phyloP scores from a whole-genome alignment of 64 coral and sea anemone genomes.

The Montipora efflorescens region DNA sequence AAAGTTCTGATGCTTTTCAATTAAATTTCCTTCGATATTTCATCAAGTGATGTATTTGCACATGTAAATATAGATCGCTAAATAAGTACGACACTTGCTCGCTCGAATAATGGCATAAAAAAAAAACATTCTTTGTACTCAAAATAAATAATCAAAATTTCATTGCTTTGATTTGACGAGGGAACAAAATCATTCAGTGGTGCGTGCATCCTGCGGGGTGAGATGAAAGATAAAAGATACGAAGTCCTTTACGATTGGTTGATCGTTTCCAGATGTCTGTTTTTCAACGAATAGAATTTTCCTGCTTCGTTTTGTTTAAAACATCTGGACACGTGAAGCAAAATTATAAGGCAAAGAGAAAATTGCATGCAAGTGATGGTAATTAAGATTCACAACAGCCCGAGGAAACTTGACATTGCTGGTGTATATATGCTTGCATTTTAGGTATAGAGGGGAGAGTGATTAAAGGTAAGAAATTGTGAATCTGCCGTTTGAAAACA shows the following conservation, averaged over 20 bases:
- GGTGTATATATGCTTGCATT: not conserved
- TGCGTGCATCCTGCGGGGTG: not conserved
- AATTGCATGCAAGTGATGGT: not conserved
- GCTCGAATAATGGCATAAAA: not conserved
- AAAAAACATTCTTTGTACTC: not conserved
- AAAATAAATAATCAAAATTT: constrained; percentile 4
- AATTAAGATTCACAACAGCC: not conserved
- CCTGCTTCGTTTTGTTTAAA: not conserved
- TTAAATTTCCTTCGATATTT: too few species aligned
- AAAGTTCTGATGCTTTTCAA: not conserved
- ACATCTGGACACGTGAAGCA: not conserved
- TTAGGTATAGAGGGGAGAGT: not conserved
- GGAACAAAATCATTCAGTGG: not conserved
- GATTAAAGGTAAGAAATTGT: not conserved
- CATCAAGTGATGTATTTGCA: not conserved
- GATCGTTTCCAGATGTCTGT: not conserved
- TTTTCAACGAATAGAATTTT: not conserved
- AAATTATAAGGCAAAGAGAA: not conserved
- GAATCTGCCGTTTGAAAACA: too few species aligned
- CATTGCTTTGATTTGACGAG: not conserved
- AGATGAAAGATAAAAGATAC: not conserved
- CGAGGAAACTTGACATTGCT: not conserved
- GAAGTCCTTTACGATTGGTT: not conserved
- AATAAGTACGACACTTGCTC: not conserved
- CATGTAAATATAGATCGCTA: not conserved